Base-by-base conservation (phyloP, 2,113 vertebrate species). In the Malurus melanocephalus region DNA sequence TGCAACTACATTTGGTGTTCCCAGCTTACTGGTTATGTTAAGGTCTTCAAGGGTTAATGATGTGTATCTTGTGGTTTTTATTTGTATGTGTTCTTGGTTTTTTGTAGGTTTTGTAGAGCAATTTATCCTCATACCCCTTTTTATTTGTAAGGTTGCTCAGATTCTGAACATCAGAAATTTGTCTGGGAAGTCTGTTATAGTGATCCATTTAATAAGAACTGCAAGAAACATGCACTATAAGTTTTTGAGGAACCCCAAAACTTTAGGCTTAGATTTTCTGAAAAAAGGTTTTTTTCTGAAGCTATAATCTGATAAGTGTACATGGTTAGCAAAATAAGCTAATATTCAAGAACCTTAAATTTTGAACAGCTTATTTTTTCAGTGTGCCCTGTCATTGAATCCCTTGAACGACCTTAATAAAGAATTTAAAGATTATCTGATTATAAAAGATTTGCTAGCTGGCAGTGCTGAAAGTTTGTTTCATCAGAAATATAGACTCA, bases 371-470 rank as follows among this genome's bases (percentile, higher is more conserved):
- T 85, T 40, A 14, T 55, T 87, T 92, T 86, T 86, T 60, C 60
- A 17, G 61, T 20, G 10, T 73, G 42, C 7, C 49, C 40, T 65
- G 61, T 65, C 48, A 33, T 7, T 62, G 68, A 80, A 28, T 90
- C 72, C 12, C 35, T 87, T 72, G 42, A 80, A 66, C 93, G 85
- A 93, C 79, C 66, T 84, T 86, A 89, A 59, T 48, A 53, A 80
- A 87, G 75, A 92, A 64, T 92, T 56, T 77, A 55, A 93, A 93
- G 71, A 89, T 96, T 74, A 80, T 83, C 55, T 71, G 43, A 77
- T 95, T 78, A 89, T 82, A 45, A 94, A 94, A 94, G 80, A 60
- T 67, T 87, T 89, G 42, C 65, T 90, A 13, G 65, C 77, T 86
- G 81, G 55, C 73, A 60, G 79, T 14, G 23, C 57, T 68, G 80